These are phyloP conservation scores for Aleiodes sp. DNA, from an alignment of 1,140 invertebrate species.

Conservation along the genomic window DNA sequence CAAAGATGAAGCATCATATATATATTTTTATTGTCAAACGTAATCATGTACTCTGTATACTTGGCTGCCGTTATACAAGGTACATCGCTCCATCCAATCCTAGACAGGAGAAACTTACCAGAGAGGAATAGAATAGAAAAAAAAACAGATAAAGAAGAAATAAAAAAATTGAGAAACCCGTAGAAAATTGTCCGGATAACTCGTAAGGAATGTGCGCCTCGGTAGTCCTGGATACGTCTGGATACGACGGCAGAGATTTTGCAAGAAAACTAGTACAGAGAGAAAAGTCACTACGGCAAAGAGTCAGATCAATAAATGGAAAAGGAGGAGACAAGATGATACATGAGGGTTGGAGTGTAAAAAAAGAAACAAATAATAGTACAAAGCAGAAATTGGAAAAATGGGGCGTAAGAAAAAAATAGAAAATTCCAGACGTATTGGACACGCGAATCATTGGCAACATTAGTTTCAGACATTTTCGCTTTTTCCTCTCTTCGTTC, in stretches of 20 bases:
- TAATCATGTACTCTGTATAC: neutral
- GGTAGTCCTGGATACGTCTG: neutral
- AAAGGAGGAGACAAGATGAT: constrained; percentile 1
- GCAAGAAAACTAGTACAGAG: neutral
- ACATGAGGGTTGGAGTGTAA: constrained; percentile 3
- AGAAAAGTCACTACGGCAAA: neutral
- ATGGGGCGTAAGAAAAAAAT: neutral
- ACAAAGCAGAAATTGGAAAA: neutral
- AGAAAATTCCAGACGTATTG: neutral
- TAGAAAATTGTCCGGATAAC: constrained; percentile 16
- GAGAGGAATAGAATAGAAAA: too few relatives aligned
- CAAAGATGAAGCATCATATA: neutral
- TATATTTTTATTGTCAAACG: neutral
- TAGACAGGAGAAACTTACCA: constrained; percentile 10
- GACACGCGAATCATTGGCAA: neutral
- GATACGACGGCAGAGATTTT: neutral
- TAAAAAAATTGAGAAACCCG: neutral
- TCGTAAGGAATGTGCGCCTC: constrained; percentile 19
- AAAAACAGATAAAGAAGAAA: neutral
- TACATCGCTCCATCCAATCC: neutral
- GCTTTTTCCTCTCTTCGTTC: too few relatives aligned
- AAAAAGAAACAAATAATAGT: too few relatives aligned
- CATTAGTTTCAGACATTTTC: constrained; percentile 36
- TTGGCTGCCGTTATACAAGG: neutral
- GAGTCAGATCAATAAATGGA: constrained; percentile 17